phyloP scores from a whole-genome alignment of 1,140 invertebrate genomes.

The Diorhabda elongata region DNA sequence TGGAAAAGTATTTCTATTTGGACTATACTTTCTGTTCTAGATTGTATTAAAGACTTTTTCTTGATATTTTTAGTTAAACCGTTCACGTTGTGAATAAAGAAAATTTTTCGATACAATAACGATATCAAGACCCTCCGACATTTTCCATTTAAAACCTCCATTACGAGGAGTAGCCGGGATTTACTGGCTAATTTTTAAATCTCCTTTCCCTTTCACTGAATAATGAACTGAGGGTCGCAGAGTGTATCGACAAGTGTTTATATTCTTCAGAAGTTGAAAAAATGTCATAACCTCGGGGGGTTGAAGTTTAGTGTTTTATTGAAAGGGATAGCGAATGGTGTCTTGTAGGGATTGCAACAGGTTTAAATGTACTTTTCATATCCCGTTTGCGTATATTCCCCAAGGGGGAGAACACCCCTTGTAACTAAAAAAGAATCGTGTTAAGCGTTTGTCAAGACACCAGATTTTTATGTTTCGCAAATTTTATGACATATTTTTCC shows the following conservation, averaged over 20 bases:
- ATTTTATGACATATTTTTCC: background rate
- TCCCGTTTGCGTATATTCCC: conserved; percentile 29
- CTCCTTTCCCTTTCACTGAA: conserved; percentile 23
- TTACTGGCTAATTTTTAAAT: conserved; percentile 26
- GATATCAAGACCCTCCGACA: no score
- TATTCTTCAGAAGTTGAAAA: conserved; percentile 28
- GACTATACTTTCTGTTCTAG: no score
- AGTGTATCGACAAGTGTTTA: conserved; percentile 30
- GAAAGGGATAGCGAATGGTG: conserved; percentile 31
- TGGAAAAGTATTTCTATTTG: no score
- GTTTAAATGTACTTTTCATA: conserved; percentile 42
- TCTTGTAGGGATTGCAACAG: conserved; percentile 34
- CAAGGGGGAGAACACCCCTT: conserved; percentile 26
- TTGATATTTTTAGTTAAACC: no score
- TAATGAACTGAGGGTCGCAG: conserved; percentile 17
- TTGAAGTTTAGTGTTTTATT: conserved; percentile 28
- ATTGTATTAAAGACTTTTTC: no score
- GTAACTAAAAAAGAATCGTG: conserved; percentile 7
- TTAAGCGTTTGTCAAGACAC: conserved; percentile 14
- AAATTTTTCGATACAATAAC: no score
- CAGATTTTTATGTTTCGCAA: conserved; percentile 15
- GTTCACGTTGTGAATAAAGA: no score
- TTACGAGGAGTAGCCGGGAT: conserved; percentile 6
- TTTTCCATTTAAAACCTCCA: background rate
- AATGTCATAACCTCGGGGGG: conserved; percentile 34